These are phyloP conservation scores for Protonemura montana DNA, from an alignment of 2,888 invertebrate species.

Conservation along the genomic window DNA sequence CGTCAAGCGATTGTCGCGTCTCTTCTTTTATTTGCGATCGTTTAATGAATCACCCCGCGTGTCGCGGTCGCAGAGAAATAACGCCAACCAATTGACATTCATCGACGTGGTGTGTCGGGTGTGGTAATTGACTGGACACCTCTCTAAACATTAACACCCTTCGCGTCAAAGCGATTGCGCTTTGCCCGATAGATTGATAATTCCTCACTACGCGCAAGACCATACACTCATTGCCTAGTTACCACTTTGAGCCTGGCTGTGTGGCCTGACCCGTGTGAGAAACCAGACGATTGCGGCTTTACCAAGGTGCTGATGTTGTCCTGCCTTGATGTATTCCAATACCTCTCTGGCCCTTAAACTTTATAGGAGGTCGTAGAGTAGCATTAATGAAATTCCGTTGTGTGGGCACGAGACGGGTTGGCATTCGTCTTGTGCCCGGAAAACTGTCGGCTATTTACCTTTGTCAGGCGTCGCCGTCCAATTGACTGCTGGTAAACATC, in stretches of 20 bases:
- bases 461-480: not conserved
- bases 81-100: not conserved
- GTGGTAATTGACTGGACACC: not conserved
- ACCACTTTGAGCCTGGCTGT: not conserved
- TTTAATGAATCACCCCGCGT: not conserved
- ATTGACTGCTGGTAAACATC: not conserved
- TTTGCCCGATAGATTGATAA: not conserved
- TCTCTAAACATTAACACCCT: not conserved
- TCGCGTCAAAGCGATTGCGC: not conserved
- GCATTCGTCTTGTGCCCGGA: not conserved
- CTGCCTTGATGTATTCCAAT: not conserved
- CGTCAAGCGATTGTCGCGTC: not conserved
- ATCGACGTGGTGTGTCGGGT: not conserved
- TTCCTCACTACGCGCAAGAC: not conserved
- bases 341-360: not conserved
- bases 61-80: not conserved
- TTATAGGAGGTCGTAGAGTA: not conserved
- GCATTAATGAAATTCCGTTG: not conserved
- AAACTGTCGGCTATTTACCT: not conserved
- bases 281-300: not conserved
- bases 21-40: not conserved
- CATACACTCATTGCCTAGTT: not conserved
- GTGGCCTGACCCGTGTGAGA: not conserved
- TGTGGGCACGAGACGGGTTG: not conserved
- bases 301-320: not conserved